These are phyloP conservation scores for Polia nebulosa DNA, from an alignment of 2,888 invertebrate genomes.

Conservation along the genomic window DNA sequence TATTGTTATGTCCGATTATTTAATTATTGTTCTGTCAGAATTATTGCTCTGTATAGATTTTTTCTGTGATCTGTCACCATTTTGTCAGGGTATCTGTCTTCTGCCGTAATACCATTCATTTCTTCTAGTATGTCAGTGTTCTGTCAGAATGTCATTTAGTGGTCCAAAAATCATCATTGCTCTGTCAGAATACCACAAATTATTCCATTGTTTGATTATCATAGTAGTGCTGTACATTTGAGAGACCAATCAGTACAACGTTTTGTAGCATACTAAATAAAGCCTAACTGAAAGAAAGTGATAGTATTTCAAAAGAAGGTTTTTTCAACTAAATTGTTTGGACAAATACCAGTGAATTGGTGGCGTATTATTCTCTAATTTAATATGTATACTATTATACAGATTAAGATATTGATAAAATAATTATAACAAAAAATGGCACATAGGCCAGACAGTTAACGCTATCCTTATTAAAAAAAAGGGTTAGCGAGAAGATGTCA, in stretches of 20 bases:
- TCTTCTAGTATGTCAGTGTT: neutral
- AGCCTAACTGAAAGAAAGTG: neutral
- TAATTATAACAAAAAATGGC: neutral
- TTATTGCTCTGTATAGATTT: too few relatives aligned
- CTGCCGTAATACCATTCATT: neutral
- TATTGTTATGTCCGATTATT: neutral
- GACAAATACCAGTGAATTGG: conserved; percentile 2
- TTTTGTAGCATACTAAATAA: neutral
- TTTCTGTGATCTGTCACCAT: too few relatives aligned
- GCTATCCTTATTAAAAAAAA: neutral
- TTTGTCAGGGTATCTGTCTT: neutral
- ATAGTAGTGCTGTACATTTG: neutral
- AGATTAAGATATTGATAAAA: neutral
- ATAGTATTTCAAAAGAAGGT: neutral
- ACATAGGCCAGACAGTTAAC: neutral
- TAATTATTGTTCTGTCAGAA: too few relatives aligned
- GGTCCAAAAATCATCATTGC: neutral
- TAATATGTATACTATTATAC: neutral
- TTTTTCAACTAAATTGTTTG: neutral
- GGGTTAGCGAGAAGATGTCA: neutral
- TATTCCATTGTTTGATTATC: too few relatives aligned
- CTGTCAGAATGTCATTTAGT: neutral
- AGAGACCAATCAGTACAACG: neutral
- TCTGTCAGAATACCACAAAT: neutral
- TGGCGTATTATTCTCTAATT: neutral